These are phyloP conservation scores for Arctopsyche grandis DNA, from an alignment of 1,140 invertebrate species.

Conservation along the genomic window DNA sequence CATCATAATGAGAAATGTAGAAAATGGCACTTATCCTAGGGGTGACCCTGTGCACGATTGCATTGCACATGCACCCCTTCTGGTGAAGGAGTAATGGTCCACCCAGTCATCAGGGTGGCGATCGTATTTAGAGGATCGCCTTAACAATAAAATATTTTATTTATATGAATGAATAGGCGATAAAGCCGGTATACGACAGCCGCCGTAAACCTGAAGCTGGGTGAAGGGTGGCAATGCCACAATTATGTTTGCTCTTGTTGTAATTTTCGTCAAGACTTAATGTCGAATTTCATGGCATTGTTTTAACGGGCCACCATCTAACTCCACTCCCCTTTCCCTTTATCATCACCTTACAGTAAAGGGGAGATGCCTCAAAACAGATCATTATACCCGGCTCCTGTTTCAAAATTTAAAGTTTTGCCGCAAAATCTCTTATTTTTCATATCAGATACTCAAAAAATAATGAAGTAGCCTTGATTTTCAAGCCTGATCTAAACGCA, in stretches of 20 bases:
- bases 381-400: too few relatives aligned
- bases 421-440: too few relatives aligned
- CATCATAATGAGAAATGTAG: too few relatives aligned
- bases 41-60: too few relatives aligned
- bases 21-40: too few relatives aligned
- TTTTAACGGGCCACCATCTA: conserved; percentile 47
- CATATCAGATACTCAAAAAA: too few relatives aligned
- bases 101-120: neutral
- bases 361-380: neutral
- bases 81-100: neutral
- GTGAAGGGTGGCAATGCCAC: conserved; percentile 37
- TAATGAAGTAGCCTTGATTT: too few relatives aligned
- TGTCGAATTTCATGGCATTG: conserved; percentile 54
- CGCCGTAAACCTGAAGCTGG: conserved; percentile 44
- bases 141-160: conserved; percentile 54
- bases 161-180: conserved; percentile 54
- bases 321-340: too few relatives aligned
- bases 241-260: conserved; percentile 51
- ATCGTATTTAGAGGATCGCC: conserved; percentile 31
- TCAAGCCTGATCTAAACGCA: too few relatives aligned
- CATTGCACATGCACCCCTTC: neutral
- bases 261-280: conserved; percentile 54
- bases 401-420: too few relatives aligned
- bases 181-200: conserved; percentile 39
- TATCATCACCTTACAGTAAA: too few relatives aligned